Evolutionary conservation across 1,140 invertebrate species (phyloP).

Genomic region (Teleogryllus occipitalis): DNA sequence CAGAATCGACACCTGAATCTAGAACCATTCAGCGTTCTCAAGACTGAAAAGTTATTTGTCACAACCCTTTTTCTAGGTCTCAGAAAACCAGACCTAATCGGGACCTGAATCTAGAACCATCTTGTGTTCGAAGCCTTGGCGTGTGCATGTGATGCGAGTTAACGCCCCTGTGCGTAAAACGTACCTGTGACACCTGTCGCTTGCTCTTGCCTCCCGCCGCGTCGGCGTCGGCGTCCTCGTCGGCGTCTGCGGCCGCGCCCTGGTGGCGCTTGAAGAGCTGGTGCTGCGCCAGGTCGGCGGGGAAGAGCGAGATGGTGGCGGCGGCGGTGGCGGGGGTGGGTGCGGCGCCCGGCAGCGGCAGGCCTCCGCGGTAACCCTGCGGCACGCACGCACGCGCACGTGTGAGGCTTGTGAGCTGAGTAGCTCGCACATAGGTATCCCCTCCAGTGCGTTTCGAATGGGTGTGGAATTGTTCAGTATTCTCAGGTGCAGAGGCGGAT

Average conservation of each 20-base stretch:
- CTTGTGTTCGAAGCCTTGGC: too few relatives aligned
- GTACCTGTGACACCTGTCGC: not conserved
- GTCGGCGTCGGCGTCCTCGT: not conserved
- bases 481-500: too few relatives aligned
- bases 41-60: too few relatives aligned
- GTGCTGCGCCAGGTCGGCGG: slow-evolving; percentile 27
- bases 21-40: too few relatives aligned
- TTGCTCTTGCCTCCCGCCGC: not conserved
- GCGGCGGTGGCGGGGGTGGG: slow-evolving; percentile 34
- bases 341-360: slow-evolving; percentile 71
- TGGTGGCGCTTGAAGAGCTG: not conserved
- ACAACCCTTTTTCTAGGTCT: too few relatives aligned
- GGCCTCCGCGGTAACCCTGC: slow-evolving; percentile 70
- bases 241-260: not conserved
- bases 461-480: too few relatives aligned
- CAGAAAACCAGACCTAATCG: too few relatives aligned
- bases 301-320: slow-evolving; percentile 20
- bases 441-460: slow-evolving; percentile 53
- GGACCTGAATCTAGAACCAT: too few relatives aligned
- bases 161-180: too few relatives aligned
- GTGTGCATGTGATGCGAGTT: too few relatives aligned
- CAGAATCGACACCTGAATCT: too few relatives aligned
- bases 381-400: slow-evolving; percentile 65
- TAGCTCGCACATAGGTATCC: slow-evolving; percentile 55
- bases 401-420: slow-evolving; percentile 52